Base-by-base conservation (phyloP, 2,888 invertebrate species). In the Drosophila mulleri region DNA sequence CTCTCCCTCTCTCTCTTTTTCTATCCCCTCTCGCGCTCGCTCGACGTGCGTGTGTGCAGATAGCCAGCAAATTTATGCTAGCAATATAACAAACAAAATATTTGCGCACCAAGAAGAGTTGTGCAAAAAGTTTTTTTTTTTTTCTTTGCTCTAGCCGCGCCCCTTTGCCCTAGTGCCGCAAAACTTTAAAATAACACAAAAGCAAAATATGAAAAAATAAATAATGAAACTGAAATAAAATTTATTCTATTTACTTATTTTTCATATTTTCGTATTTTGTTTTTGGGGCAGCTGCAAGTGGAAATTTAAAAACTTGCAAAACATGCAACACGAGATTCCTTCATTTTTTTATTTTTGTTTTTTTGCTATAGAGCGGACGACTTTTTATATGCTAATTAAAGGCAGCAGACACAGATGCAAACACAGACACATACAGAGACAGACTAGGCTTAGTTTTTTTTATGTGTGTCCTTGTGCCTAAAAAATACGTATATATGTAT, bases 41-140 rank as follows among this genome's bases (percentile, higher is more conserved):
- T 72, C 67, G 45, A 54, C 66, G 70, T 57, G 61, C 53, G 70
- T 66, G 67, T 63, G 83, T 82, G 73, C 73, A 83, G 86, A 84
- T 84, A 84, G 84, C 86, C 83, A 80, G 81, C 80, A 84, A 84
- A 84, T 84, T 84, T 84, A 84, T 84, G 84, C 84, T 82, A 75
- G 86, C 83, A 84, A 84, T 83, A 84, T 84, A 86, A 86, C 82
- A 84, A 84, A 84, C 84, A 84, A 84, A 84, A 84, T 84, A 84
- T 84, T 84, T 84, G 84, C 67, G 83, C 86, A 82, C 82, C 71
- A 83, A 82, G 69, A 82, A 78, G 69, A 76, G 76, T 69, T 57
- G 69, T 69, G 78, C 80, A 73, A 77, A 84, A 84, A 80, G 47
- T 80, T 84, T 41, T 8, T 41, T 83, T 57, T 41, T 26, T 26